A percentile compares a stretch with the other conserved stretches of the same genome.
Conservation (phyloP, 1,140 invertebrate genomes). For the Archegozetes longisetosus region DNA sequence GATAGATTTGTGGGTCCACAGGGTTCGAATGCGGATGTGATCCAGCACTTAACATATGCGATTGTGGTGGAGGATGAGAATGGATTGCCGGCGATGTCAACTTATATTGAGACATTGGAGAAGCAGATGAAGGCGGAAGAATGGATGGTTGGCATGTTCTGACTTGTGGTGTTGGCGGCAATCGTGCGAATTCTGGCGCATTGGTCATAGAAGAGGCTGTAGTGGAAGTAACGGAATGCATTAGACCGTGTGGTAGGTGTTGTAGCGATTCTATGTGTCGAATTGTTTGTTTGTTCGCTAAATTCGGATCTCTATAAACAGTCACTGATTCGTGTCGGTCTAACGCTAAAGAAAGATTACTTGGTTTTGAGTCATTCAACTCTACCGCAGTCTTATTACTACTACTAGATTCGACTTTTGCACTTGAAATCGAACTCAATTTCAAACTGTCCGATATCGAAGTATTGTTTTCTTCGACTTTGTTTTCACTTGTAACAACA, state of each 20-base stretch:
- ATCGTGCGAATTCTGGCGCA: not conserved
- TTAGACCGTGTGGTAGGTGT: not conserved
- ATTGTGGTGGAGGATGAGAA: not conserved
- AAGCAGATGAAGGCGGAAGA: not conserved
- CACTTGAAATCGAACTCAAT: not conserved
- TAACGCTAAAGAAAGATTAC: not conserved
- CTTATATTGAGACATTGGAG: not conserved
- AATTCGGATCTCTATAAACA: constrained; percentile 29
- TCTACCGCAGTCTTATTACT: not conserved
- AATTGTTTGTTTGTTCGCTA: constrained; percentile 29
- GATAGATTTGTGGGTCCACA: constrained; percentile 6
- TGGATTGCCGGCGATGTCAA: not conserved
- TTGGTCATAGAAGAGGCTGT: not conserved
- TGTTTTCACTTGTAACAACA: not conserved
- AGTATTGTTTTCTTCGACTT: not conserved
- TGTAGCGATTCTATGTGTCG: not conserved
- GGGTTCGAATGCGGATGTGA: not conserved
- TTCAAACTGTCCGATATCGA: not conserved
- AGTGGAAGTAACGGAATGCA: not conserved
- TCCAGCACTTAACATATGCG: not conserved
- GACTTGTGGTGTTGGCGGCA: not conserved
- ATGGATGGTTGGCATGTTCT: not conserved
- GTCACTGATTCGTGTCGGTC: constrained; percentile 23
- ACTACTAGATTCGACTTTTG: not conserved
- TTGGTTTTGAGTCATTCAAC: not conserved